A percentile compares a stretch with the other conserved stretches of the same genome.
Evolutionary conservation across 2,797 vertebrate species (phyloP).

Genomic region (Hozukius guyotensis): DNA sequence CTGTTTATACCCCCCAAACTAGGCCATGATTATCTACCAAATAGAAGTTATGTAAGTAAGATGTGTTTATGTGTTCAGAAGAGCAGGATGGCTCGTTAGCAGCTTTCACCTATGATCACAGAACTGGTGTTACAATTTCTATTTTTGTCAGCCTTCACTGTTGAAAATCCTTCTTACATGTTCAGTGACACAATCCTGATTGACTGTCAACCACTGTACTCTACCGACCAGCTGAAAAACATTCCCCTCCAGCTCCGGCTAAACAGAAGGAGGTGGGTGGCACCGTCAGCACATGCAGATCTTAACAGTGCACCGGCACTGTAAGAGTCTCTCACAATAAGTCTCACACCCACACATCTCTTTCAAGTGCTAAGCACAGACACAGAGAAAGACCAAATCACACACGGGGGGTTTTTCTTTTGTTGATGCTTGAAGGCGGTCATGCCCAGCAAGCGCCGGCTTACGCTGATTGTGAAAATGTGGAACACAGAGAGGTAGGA

Average conservation of each 20-base stretch:
- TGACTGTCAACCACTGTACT: not conserved
- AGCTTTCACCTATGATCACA: not conserved
- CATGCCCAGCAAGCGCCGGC: not conserved
- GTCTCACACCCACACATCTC: constrained; percentile 50
- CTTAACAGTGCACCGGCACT: constrained; percentile 7
- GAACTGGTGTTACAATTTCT: not conserved
- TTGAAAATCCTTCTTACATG: not conserved
- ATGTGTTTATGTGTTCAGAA: not conserved
- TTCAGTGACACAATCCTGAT: not conserved
- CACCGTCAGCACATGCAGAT: constrained; percentile 33
- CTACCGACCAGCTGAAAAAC: not conserved
- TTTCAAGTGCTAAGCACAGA: constrained; percentile 33
- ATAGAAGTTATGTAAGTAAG: not conserved
- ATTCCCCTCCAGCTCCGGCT: constrained; percentile 4
- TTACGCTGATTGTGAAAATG: constrained; percentile 11
- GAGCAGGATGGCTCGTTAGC: not conserved
- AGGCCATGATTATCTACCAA: not conserved
- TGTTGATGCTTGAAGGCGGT: constrained; percentile 47
- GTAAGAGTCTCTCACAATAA: constrained; percentile 46
- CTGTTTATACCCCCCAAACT: not conserved
- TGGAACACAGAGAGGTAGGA: not conserved
- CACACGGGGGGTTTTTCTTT: constrained; percentile 23
- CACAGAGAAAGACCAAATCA: constrained; percentile 23
- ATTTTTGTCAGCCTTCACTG: not conserved
- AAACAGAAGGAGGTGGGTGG: constrained; percentile 57